A percentile compares a stretch with the other conserved stretches of the same genome.
phyloP scores from a whole-genome alignment of 2,113 vertebrate species.

The Cyanocitta stelleri region DNA sequence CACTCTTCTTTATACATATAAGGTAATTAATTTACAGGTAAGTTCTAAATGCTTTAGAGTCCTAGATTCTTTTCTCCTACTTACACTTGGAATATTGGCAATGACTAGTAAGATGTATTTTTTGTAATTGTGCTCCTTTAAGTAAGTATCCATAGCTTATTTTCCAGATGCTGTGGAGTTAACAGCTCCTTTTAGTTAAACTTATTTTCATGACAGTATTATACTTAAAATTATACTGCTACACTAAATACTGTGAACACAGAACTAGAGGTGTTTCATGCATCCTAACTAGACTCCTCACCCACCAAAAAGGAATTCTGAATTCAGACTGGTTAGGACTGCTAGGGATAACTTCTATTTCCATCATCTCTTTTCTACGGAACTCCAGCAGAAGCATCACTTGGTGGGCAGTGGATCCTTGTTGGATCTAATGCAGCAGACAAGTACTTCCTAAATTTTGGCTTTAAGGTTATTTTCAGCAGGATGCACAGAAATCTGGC shows the following conservation, averaged over 20 bases:
- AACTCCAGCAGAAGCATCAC: neutral
- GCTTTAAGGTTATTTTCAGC: neutral
- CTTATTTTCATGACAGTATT: neutral
- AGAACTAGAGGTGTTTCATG: neutral
- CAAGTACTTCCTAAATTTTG: fast-evolving
- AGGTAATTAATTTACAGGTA: neutral
- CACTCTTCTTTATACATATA: neutral
- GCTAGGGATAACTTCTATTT: neutral
- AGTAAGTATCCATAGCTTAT: neutral
- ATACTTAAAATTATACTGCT: neutral
- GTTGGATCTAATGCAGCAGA: fast-evolving
- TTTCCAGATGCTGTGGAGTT: neutral
- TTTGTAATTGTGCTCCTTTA: neutral
- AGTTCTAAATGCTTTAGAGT: neutral
- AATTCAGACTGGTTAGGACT: neutral
- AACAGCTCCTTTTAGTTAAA: neutral
- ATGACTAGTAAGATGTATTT: neutral
- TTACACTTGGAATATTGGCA: neutral
- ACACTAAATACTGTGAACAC: neutral
- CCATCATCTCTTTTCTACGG: fast-evolving
- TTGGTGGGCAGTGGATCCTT: neutral
- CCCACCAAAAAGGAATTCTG: neutral
- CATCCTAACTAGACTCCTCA: neutral
- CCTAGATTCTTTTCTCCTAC: neutral
- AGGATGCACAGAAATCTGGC: neutral